These are phyloP conservation scores for Radopholus similis DNA, from an alignment of 1,140 invertebrate species.

Conservation along the genomic window DNA sequence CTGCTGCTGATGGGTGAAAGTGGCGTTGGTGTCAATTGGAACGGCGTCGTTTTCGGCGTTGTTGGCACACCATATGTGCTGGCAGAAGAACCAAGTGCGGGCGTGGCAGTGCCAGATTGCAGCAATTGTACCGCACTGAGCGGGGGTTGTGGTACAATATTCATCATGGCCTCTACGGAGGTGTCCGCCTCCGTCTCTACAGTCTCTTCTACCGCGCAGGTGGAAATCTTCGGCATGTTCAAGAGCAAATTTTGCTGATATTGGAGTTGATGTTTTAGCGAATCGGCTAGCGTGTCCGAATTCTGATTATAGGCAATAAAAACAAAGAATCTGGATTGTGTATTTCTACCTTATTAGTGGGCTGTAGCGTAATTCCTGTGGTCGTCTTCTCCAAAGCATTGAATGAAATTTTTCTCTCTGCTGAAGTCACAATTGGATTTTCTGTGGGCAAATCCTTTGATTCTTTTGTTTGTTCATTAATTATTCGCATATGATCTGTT, in stretches of 20 bases:
- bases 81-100: conserved; percentile 7
- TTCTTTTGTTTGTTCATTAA: neutral
- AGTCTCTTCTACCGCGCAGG: neutral
- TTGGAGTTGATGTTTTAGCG: conserved; percentile 8
- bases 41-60: conserved; percentile 19
- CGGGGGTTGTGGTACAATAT: neutral
- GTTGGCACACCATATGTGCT: conserved; percentile 22
- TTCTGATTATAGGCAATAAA: too few species aligned
- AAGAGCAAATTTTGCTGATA: neutral
- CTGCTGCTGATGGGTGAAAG: conserved; percentile 19
- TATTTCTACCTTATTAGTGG: too few species aligned
- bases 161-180: neutral
- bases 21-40: conserved; percentile 17
- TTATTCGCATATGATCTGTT: neutral
- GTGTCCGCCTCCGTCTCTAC: neutral
- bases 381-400: too few species aligned
- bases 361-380: too few species aligned
- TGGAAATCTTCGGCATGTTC: neutral
- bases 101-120: neutral
- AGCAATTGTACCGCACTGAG: neutral
- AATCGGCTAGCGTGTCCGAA: too few species aligned
- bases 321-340: too few species aligned
- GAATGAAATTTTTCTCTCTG: too few species aligned
- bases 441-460: neutral
- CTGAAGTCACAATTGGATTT: too few species aligned